Conservation (phyloP, 1,140 invertebrate species). For the Sitobion miscanthi region DNA sequence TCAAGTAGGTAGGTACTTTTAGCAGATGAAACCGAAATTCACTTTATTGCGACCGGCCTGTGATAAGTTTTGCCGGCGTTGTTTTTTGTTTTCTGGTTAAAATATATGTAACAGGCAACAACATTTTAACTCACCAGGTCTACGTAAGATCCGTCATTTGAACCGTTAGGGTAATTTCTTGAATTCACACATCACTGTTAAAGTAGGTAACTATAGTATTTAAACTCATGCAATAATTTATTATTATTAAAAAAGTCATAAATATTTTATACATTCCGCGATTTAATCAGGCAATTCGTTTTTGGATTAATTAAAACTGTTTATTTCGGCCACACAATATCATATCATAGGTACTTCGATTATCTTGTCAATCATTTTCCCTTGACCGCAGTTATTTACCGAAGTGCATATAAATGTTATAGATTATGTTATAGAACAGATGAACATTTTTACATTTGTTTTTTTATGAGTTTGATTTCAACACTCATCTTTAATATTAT, state of each 20-base stretch:
- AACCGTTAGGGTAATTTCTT: not conserved
- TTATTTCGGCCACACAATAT: not conserved
- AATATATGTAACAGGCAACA: not conserved
- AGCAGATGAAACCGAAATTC: not conserved
- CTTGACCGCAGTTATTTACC: not conserved
- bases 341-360: not conserved
- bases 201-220: not conserved
- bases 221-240: not conserved
- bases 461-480: not conserved
- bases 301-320: not conserved
- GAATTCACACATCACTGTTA: not conserved
- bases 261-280: not conserved
- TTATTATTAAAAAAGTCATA: not conserved
- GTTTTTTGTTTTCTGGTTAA: not conserved
- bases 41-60: not conserved
- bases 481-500: not conserved
- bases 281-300: not conserved
- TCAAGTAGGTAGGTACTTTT: not conserved
- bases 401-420: not conserved
- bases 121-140: not conserved
- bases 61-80: not conserved
- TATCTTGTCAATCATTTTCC: not conserved
- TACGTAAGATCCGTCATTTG: not conserved
- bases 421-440: too few relatives aligned
- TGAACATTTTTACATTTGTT: not conserved